Evolutionary conservation across 1,140 invertebrate genomes (phyloP).

Genomic region (Varroa destructor): DNA sequence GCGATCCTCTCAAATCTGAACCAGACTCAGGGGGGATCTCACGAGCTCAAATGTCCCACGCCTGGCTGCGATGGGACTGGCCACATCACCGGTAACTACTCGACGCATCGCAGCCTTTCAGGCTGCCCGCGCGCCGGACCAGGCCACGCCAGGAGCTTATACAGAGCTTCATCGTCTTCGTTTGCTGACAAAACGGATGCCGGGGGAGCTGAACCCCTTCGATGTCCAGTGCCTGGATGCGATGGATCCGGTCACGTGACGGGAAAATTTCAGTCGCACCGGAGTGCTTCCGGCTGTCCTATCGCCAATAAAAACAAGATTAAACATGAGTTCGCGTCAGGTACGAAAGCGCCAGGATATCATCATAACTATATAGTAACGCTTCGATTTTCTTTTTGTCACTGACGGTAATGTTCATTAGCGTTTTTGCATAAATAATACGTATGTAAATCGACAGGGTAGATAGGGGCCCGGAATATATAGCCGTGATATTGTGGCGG

Average conservation of each 20-base stretch:
- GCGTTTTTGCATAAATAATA: too few relatives aligned
- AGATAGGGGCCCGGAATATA: too few relatives aligned
- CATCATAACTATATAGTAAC: too few relatives aligned
- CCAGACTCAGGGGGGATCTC: slow-evolving; percentile 25
- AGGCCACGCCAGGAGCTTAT: slow-evolving; percentile 22
- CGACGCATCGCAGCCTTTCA: slow-evolving; percentile 66
- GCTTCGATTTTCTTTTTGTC: too few relatives aligned
- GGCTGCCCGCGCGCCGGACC: slow-evolving; percentile 62
- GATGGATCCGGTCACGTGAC: slow-evolving; percentile 43
- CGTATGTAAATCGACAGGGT: too few relatives aligned
- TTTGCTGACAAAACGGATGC: slow-evolving; percentile 28
- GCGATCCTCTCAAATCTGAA: slow-evolving; percentile 12
- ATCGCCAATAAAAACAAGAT: slow-evolving; percentile 34
- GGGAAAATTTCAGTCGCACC: slow-evolving; percentile 43
- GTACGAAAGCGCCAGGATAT: neutral
- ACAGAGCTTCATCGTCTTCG: slow-evolving; percentile 18
- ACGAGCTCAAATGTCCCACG: slow-evolving; percentile 53
- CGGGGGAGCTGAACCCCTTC: slow-evolving; percentile 28
- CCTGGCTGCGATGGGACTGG: slow-evolving; percentile 66
- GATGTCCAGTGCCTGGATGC: slow-evolving; percentile 43
- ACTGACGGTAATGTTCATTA: too few relatives aligned
- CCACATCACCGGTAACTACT: slow-evolving; percentile 70
- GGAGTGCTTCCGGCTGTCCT: slow-evolving; percentile 38
- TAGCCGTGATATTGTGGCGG: too few relatives aligned
- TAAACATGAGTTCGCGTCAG: slow-evolving; percentile 30